phyloP scores from a whole-genome alignment of 1,140 invertebrate genomes.

The Amyelois transitella region DNA sequence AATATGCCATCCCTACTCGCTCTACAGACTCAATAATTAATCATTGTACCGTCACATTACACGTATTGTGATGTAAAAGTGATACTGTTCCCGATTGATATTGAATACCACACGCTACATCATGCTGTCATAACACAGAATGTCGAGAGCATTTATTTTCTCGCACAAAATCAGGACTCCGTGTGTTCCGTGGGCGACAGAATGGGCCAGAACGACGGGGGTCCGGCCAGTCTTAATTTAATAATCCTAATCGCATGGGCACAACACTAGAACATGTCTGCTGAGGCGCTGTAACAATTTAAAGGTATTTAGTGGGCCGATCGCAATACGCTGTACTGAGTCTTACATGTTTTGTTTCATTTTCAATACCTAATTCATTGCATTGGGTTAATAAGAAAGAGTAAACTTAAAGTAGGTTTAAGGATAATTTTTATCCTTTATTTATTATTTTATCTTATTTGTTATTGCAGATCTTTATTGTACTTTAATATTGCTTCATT shows the following conservation, averaged over 20 bases:
- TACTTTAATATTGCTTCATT: too few relatives aligned
- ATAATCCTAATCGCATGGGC: conserved; percentile 38
- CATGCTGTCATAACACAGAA: conserved; percentile 16
- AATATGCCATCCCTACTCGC: too few relatives aligned
- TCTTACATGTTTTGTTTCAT: not conserved
- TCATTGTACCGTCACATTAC: not conserved
- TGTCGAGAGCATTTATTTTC: conserved; percentile 25
- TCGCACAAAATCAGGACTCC: conserved; percentile 20
- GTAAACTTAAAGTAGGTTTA: too few relatives aligned
- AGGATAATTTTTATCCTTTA: too few relatives aligned
- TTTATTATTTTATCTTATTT: too few relatives aligned
- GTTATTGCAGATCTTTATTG: too few relatives aligned
- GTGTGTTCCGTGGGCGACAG: conserved; percentile 18
- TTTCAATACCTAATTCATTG: too few relatives aligned
- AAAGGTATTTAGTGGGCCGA: not conserved
- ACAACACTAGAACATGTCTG: conserved; percentile 17
- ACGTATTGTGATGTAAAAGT: not conserved
- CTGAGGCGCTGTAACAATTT: not conserved
- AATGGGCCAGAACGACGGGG: conserved; percentile 34
- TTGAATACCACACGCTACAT: not conserved
- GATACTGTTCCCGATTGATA: not conserved
- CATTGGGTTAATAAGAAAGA: too few relatives aligned
- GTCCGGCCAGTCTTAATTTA: conserved; percentile 43
- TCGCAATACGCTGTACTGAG: not conserved
- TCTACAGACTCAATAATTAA: not conserved